A percentile compares a stretch with the other conserved stretches of the same genome.
Conservation (phyloP, 1,140 invertebrate species). For the Saxidomus purpurata region DNA sequence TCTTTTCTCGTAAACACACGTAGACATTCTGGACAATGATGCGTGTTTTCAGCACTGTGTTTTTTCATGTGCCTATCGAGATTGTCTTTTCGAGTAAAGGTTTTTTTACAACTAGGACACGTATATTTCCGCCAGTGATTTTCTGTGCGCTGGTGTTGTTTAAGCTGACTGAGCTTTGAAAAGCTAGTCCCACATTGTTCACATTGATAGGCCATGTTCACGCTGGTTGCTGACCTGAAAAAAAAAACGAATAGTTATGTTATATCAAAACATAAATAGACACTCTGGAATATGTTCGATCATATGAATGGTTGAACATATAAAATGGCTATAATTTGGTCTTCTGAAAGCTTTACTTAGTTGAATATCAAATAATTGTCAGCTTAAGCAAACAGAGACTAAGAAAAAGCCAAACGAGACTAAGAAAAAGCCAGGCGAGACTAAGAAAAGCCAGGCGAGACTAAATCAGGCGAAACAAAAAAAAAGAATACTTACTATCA, state of each 20-base stretch:
- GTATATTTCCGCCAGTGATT: conserved; percentile 21
- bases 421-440: conserved; percentile 15
- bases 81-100: conserved; percentile 9
- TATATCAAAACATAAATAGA: not conserved
- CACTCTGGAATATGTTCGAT: too few species aligned
- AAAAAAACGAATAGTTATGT: not conserved
- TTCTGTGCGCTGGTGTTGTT: not conserved
- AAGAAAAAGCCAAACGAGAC: too few species aligned
- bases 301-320: not conserved
- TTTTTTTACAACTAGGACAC: conserved; percentile 5
- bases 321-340: too few species aligned
- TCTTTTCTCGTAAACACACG: conserved; percentile 32
- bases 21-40: conserved; percentile 52
- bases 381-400: too few species aligned
- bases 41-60: conserved; percentile 25
- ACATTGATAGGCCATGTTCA: conserved; percentile 7
- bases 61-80: not conserved
- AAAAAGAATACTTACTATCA: too few species aligned
- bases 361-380: not conserved
- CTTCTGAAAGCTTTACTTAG: not conserved
- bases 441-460: conserved; percentile 10
- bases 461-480: not conserved
- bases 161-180: not conserved
- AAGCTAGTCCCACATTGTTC: not conserved
- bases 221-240: not conserved